Conservation (phyloP, 2,113 vertebrate genomes). For the Junco hyemalis region DNA sequence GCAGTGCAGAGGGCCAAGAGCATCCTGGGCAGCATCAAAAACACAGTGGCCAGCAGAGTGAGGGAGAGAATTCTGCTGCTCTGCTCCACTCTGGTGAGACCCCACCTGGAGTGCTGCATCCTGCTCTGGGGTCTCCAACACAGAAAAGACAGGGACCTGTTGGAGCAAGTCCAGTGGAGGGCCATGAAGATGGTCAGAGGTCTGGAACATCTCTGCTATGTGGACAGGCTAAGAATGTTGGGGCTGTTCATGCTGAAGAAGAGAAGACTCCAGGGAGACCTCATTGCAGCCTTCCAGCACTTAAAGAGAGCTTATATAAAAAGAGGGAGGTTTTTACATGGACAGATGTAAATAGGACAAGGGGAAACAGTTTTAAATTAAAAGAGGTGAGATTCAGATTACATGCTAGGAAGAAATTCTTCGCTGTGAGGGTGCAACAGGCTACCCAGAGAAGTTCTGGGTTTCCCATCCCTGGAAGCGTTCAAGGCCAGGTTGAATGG, state of each 20-base stretch:
- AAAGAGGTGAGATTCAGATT: background rate
- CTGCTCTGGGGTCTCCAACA: background rate
- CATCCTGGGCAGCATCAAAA: background rate
- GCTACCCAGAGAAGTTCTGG: background rate
- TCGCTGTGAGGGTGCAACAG: background rate
- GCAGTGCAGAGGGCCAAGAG: background rate
- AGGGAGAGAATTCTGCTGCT: background rate
- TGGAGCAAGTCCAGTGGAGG: background rate
- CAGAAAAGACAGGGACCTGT: background rate
- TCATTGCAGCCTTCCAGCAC: background rate
- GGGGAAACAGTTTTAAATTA: background rate
- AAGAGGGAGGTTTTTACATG: background rate
- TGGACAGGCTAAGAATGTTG: background rate
- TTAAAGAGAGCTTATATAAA: background rate
- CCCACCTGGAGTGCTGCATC: background rate
- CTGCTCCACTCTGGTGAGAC: background rate
- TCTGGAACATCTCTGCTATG: background rate
- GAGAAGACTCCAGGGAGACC: background rate
- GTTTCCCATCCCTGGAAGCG: background rate
- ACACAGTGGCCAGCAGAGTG: rapidly evolving
- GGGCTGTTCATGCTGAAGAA: background rate
- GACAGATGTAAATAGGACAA: background rate
- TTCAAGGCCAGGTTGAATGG: background rate
- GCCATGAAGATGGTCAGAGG: background rate
- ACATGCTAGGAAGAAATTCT: background rate